Base-by-base conservation (phyloP, 2,888 invertebrate genomes). In the Orthosia gracilis region DNA sequence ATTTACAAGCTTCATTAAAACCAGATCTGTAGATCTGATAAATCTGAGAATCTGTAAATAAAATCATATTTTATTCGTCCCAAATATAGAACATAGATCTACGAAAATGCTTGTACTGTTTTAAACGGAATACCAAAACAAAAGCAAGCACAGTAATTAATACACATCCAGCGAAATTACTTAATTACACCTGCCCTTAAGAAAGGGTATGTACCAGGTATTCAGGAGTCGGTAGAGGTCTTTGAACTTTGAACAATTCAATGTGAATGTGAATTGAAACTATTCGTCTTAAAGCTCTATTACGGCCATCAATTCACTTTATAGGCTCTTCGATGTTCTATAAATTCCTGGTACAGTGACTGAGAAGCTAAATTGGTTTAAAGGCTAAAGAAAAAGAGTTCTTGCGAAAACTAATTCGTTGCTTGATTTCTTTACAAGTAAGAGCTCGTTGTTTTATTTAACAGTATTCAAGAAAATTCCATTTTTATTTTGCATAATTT, bases 311-410 rank as follows among this genome's bases (percentile, higher is more conserved):
- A n/a, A 74, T 76, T 59, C 23, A 47, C 31, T 67, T 67, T 52
- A 76, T 31, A 67, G 76, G 76, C 58, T 15, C n/a, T 52, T 52
- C 21, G 13, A n/a, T 59, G 58, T 31, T 66, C 76, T 31, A 76
- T 74, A 74, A 76, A 76, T 59, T 66, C 17, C 31, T 52, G 18
- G 21, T 23, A 45, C 49, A 2, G n/a, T 11, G 7, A 9, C 18
- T 26, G 12, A n/a, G n/a, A 59, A 54, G 21, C n/a, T 12, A 15
- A n/a, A 67, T 59, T 54, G 5, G 13, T 12, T 76, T 7, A 9
- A 21, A 64, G 21, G 21, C 12, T 54, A 40, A 9, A n/a, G 9
- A 61, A 12, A 12, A 31, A 47, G 3, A 31, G 21, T 3, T 21
- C 7, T 15, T 18, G n/a, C 1, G n/a, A 40, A 49, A 57, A 17